A percentile compares a stretch with the other conserved stretches of the same genome.
Evolutionary conservation across 2,113 vertebrate genomes (phyloP).

Genomic region (Lamprotornis superbus): DNA sequence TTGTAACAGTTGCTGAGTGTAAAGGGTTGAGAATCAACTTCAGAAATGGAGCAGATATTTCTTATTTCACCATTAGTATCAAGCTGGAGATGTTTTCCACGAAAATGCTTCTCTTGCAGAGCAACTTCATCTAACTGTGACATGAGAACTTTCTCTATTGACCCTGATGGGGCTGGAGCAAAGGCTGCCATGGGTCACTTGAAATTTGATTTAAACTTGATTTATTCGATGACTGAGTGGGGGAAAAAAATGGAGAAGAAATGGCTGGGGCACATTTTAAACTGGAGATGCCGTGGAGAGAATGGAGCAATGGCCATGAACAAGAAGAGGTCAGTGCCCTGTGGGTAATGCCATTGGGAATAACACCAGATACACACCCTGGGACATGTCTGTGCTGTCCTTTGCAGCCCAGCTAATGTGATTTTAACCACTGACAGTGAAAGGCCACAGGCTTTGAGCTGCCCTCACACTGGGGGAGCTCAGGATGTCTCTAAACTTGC

Average conservation of each 20-base stretch:
- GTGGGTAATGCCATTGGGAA: background rate
- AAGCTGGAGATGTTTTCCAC: background rate
- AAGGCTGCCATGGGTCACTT: background rate
- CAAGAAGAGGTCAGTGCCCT: background rate
- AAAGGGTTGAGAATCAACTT: background rate
- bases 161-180: background rate
- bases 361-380: background rate
- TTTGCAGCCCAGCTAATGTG: background rate
- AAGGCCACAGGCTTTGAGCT: background rate
- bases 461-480: too few relatives aligned
- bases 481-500: background rate
- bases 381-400: background rate
- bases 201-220: background rate
- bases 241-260: background rate
- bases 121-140: background rate
- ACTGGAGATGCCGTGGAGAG: background rate
- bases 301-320: rapidly evolving
- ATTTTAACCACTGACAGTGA: background rate
- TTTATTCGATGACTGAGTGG: background rate
- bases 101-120: background rate
- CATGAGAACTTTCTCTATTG: background rate
- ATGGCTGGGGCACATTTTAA: background rate
- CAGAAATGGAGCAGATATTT: background rate
- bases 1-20: background rate
- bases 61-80: background rate